Conservation (phyloP, 1,140 invertebrate genomes). For the Drosophila dunni region DNA sequence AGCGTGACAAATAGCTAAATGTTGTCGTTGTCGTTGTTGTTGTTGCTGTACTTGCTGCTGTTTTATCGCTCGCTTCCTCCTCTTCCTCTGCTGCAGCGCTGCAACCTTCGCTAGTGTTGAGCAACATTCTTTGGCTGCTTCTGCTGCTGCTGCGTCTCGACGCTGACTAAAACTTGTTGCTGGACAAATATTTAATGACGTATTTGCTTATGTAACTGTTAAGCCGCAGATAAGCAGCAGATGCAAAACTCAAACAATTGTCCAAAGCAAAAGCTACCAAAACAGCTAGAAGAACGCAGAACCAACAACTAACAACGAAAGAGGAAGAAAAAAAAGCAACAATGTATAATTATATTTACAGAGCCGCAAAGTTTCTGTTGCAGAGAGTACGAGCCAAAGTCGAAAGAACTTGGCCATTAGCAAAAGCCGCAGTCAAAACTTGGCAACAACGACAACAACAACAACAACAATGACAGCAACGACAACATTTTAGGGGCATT, state of each 20-base stretch:
- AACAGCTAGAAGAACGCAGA: background rate
- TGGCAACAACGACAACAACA: slow-evolving; percentile 14
- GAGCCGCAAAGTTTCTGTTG: slow-evolving; percentile 32
- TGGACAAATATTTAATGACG: slow-evolving; percentile 15
- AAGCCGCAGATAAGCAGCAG: slow-evolving; percentile 46
- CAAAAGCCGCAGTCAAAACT: slow-evolving; percentile 40
- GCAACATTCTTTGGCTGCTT: slow-evolving; percentile 43
- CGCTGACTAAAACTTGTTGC: slow-evolving; percentile 51
- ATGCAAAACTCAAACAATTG: slow-evolving; percentile 22
- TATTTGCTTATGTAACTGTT: slow-evolving; percentile 51
- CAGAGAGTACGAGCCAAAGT: slow-evolving; percentile 13
- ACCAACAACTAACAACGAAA: too few relatives aligned
- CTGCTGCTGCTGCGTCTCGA: background rate
- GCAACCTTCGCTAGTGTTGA: slow-evolving; percentile 33
- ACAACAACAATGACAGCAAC: slow-evolving; percentile 9
- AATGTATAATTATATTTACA: slow-evolving; percentile 49
- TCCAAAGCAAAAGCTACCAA: background rate
- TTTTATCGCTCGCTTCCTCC: slow-evolving; percentile 26
- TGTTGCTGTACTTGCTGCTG: slow-evolving; percentile 19
- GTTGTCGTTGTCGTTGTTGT: slow-evolving; percentile 30
- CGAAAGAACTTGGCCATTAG: slow-evolving; percentile 40
- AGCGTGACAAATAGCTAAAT: slow-evolving; percentile 70
- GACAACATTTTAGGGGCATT: slow-evolving; percentile 34
- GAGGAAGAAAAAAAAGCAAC: slow-evolving; percentile 6
- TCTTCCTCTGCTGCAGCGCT: slow-evolving; percentile 18